phyloP scores from a whole-genome alignment of 1,140 invertebrate genomes.

The Coenobita brevimanus region DNA sequence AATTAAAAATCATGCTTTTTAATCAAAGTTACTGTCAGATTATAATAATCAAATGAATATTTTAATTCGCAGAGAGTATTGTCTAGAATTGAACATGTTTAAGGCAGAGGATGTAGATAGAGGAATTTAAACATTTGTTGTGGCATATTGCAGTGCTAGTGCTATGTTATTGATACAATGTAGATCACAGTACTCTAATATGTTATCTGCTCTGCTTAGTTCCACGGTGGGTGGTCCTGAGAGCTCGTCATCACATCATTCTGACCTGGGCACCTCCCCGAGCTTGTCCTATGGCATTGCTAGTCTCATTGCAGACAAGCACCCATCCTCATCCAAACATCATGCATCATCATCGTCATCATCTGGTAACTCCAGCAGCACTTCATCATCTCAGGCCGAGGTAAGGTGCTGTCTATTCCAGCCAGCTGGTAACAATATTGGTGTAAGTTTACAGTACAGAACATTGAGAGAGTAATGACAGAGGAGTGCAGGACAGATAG shows the following conservation, averaged over 20 bases:
- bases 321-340: conserved; percentile 49
- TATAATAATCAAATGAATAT: too few species aligned
- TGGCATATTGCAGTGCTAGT: not conserved
- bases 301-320: conserved; percentile 68
- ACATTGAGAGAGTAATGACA: too few species aligned
- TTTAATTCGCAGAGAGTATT: too few species aligned
- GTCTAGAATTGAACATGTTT: not conserved
- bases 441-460: too few species aligned
- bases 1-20: too few species aligned
- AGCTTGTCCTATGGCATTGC: conserved; percentile 68
- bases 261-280: conserved; percentile 36
- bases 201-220: not conserved
- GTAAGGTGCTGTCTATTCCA: conserved; percentile 15
- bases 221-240: conserved; percentile 29
- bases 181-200: not conserved
- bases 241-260: conserved; percentile 40
- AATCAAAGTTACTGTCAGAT: too few species aligned
- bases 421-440: too few species aligned
- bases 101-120: not conserved
- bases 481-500: too few species aligned
- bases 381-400: conserved; percentile 58
- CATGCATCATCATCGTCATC: conserved; percentile 21
- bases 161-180: not conserved
- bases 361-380: not conserved
- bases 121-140: not conserved